phyloP scores from a whole-genome alignment of 2,888 invertebrate genomes.

The Dugesia japonica region DNA sequence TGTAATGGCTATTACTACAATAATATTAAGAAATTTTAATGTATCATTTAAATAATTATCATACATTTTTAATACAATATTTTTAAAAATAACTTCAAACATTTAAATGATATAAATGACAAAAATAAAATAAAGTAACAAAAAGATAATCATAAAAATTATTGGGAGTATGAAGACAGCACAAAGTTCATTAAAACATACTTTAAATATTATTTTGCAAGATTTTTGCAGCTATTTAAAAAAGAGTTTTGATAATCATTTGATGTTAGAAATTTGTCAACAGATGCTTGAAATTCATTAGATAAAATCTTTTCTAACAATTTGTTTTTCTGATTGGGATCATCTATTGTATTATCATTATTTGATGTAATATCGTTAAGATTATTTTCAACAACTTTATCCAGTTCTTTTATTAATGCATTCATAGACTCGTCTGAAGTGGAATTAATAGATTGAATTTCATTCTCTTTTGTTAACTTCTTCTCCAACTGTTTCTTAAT shows the following conservation, averaged over 20 bases:
- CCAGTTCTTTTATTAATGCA: not conserved
- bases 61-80: too few relatives aligned
- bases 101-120: too few relatives aligned
- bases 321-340: not conserved
- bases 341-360: not conserved
- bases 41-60: too few relatives aligned
- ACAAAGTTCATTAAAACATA: too few relatives aligned
- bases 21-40: too few relatives aligned
- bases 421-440: not conserved
- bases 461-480: not conserved
- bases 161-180: too few relatives aligned
- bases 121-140: too few relatives aligned
- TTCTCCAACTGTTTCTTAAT: not conserved
- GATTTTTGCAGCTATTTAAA: not conserved
- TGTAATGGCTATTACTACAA: too few relatives aligned
- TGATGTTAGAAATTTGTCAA: not conserved
- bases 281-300: not conserved
- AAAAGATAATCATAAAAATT: too few relatives aligned
- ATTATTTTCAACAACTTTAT: not conserved
- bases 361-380: not conserved
- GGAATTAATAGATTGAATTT: too few relatives aligned
- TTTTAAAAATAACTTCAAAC: too few relatives aligned
- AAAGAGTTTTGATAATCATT: not conserved
- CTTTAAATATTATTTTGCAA: not conserved
- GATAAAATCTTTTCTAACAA: not conserved